Percentiles rank a stretch among this genome's conserved stretches.
phyloP scores from a whole-genome alignment of 2,888 invertebrate species.

The Cantharis rustica region DNA sequence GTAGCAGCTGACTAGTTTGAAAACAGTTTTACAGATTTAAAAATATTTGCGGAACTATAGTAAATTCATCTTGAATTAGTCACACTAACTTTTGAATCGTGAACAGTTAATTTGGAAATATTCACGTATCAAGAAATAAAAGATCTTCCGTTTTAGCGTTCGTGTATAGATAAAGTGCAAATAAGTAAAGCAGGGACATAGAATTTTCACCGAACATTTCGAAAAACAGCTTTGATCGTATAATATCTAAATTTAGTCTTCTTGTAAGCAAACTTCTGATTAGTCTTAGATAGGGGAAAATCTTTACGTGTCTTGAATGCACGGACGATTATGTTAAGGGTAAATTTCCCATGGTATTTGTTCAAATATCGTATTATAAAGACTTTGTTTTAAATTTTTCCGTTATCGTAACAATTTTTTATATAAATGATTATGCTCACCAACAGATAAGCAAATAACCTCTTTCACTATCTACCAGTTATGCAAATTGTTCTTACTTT shows the following conservation, averaged over 20 bases:
- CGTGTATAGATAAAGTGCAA: slow-evolving; percentile 10
- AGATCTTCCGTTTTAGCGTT: neutral
- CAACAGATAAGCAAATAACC: neutral
- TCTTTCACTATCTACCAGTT: neutral
- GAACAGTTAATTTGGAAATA: neutral
- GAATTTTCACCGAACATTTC: slow-evolving; percentile 33
- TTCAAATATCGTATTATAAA: neutral
- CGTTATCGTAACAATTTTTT: neutral
- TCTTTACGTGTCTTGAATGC: slow-evolving; percentile 40
- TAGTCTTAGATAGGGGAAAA: slow-evolving; percentile 38
- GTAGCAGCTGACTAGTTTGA: slow-evolving; percentile 20
- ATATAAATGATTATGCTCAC: neutral
- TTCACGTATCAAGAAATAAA: neutral
- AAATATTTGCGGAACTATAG: slow-evolving; percentile 14
- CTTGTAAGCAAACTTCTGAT: slow-evolving; percentile 37
- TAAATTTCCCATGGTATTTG: slow-evolving; percentile 1
- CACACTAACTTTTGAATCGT: neutral
- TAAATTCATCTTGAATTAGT: neutral
- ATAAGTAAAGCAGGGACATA: slow-evolving; percentile 21
- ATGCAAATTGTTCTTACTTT: neutral
- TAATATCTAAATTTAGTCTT: slow-evolving; percentile 41
- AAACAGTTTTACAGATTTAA: slow-evolving; percentile 15
- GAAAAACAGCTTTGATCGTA: slow-evolving; percentile 35
- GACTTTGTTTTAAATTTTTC: neutral
- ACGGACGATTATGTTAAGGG: slow-evolving; percentile 8